Conservation (phyloP, 2,888 invertebrate species). For the Zaprionus obscuricornis region DNA sequence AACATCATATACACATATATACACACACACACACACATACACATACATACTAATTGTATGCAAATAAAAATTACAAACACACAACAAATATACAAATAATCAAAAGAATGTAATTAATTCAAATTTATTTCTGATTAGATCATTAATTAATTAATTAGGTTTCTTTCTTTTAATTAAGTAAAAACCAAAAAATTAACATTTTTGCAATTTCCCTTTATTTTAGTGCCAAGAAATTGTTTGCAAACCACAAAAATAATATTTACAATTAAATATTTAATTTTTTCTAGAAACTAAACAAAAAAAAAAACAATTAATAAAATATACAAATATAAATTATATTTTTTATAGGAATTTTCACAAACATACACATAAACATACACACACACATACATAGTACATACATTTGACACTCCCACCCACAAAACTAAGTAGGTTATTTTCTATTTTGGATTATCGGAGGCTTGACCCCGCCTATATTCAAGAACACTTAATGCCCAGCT, state of each 20-base stretch:
- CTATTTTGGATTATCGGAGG: conserved; percentile 13
- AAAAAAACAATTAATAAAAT: conserved; percentile 15
- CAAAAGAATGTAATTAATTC: conserved; percentile 36
- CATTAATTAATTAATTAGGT: conserved; percentile 31
- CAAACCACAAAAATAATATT: too few species aligned
- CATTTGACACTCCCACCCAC: conserved; percentile 28
- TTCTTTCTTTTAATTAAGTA: conserved; percentile 29
- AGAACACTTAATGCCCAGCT: conserved; percentile 27
- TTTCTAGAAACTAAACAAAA: conserved; percentile 47
- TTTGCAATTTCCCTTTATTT: conserved; percentile 34
- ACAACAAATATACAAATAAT: conserved; percentile 23
- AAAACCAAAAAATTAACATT: conserved; percentile 6
- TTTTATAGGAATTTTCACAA: conserved; percentile 63
- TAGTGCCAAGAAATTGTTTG: conserved; percentile 66
- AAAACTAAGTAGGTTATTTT: conserved; percentile 15
- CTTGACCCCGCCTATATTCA: conserved; percentile 18
- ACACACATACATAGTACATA: conserved; percentile 22
- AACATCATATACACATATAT: conserved; percentile 11
- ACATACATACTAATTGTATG: conserved; percentile 39
- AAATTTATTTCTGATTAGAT: conserved; percentile 9
- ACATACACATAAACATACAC: conserved; percentile 2
- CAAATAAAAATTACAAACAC: conserved; percentile 56
- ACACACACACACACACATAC: conserved; percentile 16
- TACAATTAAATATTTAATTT: too few species aligned
- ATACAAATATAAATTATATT: conserved; percentile 57